These are phyloP conservation scores for Mystacornis crossleyi DNA, from an alignment of 2,113 vertebrate species.

Conservation along the genomic window DNA sequence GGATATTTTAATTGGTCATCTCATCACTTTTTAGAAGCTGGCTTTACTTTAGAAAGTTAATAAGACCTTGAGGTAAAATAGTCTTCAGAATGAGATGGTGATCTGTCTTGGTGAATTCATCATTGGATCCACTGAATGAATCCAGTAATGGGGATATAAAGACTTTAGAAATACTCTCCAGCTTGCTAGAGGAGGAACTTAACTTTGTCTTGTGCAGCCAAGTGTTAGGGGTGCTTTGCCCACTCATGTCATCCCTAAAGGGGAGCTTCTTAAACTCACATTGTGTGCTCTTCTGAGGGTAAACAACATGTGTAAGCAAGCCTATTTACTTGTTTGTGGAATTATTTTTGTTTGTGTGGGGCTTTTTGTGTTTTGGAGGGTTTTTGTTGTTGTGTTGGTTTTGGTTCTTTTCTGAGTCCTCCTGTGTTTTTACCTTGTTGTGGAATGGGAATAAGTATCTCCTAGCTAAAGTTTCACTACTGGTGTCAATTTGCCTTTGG, in stretches of 20 bases:
- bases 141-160: neutral
- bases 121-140: neutral
- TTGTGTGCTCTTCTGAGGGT: neutral
- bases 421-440: neutral
- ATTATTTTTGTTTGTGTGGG: neutral
- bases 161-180: neutral
- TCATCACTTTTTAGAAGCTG: neutral
- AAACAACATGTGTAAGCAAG: neutral
- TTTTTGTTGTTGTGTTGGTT: neutral
- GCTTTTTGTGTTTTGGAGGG: neutral
- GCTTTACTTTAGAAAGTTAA: neutral
- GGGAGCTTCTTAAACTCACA: neutral
- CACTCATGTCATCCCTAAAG: neutral
- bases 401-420: neutral
- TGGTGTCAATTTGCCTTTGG: neutral
- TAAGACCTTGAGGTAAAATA: neutral
- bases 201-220: neutral
- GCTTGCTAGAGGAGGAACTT: neutral
- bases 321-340: neutral
- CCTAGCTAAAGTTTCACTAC: neutral
- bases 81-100: neutral
- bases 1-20: constrained; percentile 1
- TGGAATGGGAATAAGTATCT: neutral
- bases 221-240: neutral
- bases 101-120: neutral